Evolutionary conservation across 2,888 invertebrate species (phyloP), one percentile per base, ranked within the genome.

Genomic region (Morpho helenor): DNA sequence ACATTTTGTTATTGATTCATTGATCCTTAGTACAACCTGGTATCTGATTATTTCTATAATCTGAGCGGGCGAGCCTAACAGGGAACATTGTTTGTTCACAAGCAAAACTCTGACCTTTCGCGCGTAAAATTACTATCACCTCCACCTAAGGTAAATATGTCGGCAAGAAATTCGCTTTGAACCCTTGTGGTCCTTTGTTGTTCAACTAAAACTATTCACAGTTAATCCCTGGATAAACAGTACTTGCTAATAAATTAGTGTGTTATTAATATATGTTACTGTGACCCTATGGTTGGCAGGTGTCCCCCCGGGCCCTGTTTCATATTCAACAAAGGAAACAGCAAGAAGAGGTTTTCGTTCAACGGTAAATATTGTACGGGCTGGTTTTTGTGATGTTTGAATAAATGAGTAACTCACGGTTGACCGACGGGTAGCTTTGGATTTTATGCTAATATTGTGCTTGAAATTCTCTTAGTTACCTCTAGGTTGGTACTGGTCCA

Each of bases 81-180:
- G 70, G 67, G 67, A 66, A 71, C 71, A 70, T 67, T 72, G 73
- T 72, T 73, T 72, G 70, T 66, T 63, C 68, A 59, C 66, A 72
- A 71, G 68, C 73, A 70, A 80, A 84, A 78, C 81, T 84, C 81
- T 83, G 87, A 84, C 88, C 84, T 85, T 75, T 81, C 82, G 79
- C 82, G 85, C 87, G 87, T 87, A 88, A 89, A 89, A 88, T 90
- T 89, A 84, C 87, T 87, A 90, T 89, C 89, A 88, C 84, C 87
- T 85, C 77, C 80, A 84, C 87, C 85, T 84, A 82, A 87, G 84
- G 89, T 89, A 90, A 90, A 90, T 90, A 90, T 90, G 89, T 88
- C 84, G 87, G 80, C 88, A 89, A 89, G 89, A 90, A 88, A 88
- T 87, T 88, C 84, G 85, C 89, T 90, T 90, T 90, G 89, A 89